Base-by-base conservation (phyloP, 2,113 vertebrate species). In the Cromileptes altivelis region DNA sequence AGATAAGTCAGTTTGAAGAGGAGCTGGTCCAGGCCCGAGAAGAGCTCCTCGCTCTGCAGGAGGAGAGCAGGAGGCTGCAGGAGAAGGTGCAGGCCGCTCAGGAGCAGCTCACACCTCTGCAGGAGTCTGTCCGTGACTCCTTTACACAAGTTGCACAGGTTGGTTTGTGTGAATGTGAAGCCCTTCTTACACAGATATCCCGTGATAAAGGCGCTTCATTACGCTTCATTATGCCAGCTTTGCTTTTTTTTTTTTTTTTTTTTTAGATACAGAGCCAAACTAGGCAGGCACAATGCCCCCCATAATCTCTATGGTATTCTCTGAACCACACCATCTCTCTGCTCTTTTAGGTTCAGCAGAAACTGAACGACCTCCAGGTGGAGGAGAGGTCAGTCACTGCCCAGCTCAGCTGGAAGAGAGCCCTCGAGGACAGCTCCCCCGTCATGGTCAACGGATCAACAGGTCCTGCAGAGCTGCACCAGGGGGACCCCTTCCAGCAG, bases 131-230 rank as follows among this genome's bases (percentile, higher is more conserved):
- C 67, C 95, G 95, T 15, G 95, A 97, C 65, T 98, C 98, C 17
- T 97, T 98, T 80, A 96, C 96, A 84, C 97, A 99, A 92, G 96
- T 99, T 57, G 92, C 93, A 84, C 96, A 97, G 94, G 98, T 99
- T 88, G 92, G 96, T 70, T 77, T 74, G 17, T 65, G 19, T 52
- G n/a, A 50, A 23, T 69, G 10, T 57, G 23, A 33, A n/a, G 49
- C 14, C 6, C 33, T 37, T 37, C 6, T 37, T 37, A 37, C 33
- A 37, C 33, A 37, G 33, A 8, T 37, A 7, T 7, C 33, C 33
- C 6, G 6, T 7, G 33, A 37, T 37, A 30, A 30, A 30, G 30
- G 30, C 30, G 30, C 30, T 30, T 30, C 30, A 30, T 30, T 30
- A 30, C 30, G 30, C 30, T 4, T 30, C 30, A 30, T 30, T 30